Evolutionary conservation across 2,797 vertebrate species (phyloP).

Genomic region (Ateles fusciceps): DNA sequence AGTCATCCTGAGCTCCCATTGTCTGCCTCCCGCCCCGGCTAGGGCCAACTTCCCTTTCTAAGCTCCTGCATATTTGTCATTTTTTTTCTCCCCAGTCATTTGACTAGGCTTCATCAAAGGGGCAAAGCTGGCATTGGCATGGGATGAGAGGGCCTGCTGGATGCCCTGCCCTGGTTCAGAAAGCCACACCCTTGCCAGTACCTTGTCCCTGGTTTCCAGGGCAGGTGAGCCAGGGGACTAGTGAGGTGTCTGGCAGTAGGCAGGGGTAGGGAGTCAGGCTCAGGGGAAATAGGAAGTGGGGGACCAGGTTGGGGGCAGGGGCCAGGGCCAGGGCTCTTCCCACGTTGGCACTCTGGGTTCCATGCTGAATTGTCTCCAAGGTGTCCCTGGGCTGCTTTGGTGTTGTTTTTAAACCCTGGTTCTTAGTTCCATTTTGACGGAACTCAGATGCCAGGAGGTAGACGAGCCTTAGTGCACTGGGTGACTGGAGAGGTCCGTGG

Average conservation of each 20-base stretch:
- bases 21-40: constrained; percentile 58
- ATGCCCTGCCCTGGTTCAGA: neutral
- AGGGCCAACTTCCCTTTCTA: constrained; percentile 65
- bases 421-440: neutral
- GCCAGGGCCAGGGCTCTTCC: neutral
- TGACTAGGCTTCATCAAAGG: constrained; percentile 20
- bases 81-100: constrained; percentile 58
- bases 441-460: neutral
- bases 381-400: neutral
- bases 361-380: neutral
- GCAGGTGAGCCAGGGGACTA: neutral
- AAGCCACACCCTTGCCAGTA: neutral
- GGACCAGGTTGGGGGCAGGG: accelerated
- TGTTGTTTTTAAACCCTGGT: neutral
- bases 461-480: neutral
- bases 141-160: neutral
- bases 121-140: neutral
- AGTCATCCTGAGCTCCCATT: constrained; percentile 62
- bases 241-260: neutral
- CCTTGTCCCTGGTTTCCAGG: neutral
- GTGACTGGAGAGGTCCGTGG: neutral
- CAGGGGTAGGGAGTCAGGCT: neutral
- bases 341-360: neutral
- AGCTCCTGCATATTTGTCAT: constrained; percentile 75
- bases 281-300: neutral